Evolutionary conservation across 2,113 vertebrate genomes (phyloP), one percentile per base, ranked within the genome.

Genomic region (Alosa alosa): DNA sequence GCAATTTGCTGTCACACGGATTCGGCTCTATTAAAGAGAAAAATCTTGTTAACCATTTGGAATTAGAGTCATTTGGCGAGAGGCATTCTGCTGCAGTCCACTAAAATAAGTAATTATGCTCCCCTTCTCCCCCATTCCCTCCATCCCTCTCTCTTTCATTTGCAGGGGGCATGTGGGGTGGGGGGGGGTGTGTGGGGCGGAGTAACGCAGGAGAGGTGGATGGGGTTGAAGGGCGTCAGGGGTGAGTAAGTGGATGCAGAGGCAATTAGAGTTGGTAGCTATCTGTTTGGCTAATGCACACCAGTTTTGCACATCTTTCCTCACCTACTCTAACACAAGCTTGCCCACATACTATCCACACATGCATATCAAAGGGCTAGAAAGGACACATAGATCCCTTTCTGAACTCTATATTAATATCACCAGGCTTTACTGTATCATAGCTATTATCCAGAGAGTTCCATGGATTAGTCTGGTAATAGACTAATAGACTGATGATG

Each of bases 91-190:
- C 92, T 57, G 93, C 92, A 94, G 94, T 94, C 94, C 89, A 93
- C 93, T 93, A 94, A 96, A 95, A 96, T 95, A 95, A 94, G 95
- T 95, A 96, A 96, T 96, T 95, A 95, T 94, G 90, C 91, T 89
- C 87, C 86, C 90, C 90, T 92, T 93, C 92, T 89, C 91, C 55
- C 25, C 47, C 84, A 81, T 15, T 86, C 83, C 78, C 55, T 81
- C 85, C 49, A 75, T 93, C 91, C 91, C 91, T 92, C 91, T 87
- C 91, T 92, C 90, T 92, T 93, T 94, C 91, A 93, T 94, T 94
- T 94, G 93, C 90, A 87, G 86, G 64, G 52, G 52, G 41, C 41
- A 44, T 44, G 60, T 64, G 22, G 89, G 89, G 90, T 83, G 36
- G 89, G 89, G 91, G 83, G 25, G 89, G 90, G 47, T 0, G 31